Evolutionary conservation across 2,797 vertebrate genomes (phyloP).

Genomic region (Neomorphus geoffroyi): DNA sequence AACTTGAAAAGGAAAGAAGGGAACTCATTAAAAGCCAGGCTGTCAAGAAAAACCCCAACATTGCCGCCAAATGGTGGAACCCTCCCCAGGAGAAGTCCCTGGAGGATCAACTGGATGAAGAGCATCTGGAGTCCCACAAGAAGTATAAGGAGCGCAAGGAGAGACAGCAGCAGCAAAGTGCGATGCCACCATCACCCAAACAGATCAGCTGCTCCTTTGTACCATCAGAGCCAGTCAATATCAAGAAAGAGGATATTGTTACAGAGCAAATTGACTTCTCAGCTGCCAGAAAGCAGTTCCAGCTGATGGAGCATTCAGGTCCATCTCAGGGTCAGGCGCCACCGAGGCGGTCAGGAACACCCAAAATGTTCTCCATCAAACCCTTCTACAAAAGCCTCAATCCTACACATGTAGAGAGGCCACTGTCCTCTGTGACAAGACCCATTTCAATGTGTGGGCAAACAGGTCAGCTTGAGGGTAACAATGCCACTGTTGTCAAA

Average conservation of each 20-base stretch:
- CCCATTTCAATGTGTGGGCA: slow-evolving; percentile 30
- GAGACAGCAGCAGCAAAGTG: slow-evolving; percentile 75
- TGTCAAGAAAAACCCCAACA: slow-evolving; percentile 93
- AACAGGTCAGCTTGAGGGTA: slow-evolving; percentile 35
- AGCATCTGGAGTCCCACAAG: slow-evolving; percentile 90
- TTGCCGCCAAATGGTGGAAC: slow-evolving; percentile 96
- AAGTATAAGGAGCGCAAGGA: slow-evolving; percentile 96
- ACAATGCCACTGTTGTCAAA: slow-evolving; percentile 48
- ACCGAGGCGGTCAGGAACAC: slow-evolving; percentile 82
- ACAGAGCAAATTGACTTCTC: slow-evolving; percentile 95
- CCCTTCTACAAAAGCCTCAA: slow-evolving; percentile 87
- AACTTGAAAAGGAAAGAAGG: slow-evolving; percentile 93
- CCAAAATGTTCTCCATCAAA: slow-evolving; percentile 90
- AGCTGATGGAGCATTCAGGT: slow-evolving; percentile 82
- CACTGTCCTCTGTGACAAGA: slow-evolving; percentile 59
- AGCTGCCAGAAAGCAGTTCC: slow-evolving; percentile 91
- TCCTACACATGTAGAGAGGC: slow-evolving; percentile 64
- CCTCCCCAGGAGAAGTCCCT: slow-evolving; percentile 91
- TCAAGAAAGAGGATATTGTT: slow-evolving; percentile 87
- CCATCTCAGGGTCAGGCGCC: slow-evolving; percentile 45
- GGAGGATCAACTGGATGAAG: slow-evolving; percentile 90
- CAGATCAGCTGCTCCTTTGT: slow-evolving; percentile 31
- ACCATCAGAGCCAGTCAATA: slow-evolving; percentile 49
- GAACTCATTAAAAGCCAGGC: slow-evolving; percentile 95
- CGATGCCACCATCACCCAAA: slow-evolving; percentile 36